Evolutionary conservation across 2,797 vertebrate genomes (phyloP), one percentile per base, ranked within the genome.

Genomic region (Eulemur albifrons): DNA sequence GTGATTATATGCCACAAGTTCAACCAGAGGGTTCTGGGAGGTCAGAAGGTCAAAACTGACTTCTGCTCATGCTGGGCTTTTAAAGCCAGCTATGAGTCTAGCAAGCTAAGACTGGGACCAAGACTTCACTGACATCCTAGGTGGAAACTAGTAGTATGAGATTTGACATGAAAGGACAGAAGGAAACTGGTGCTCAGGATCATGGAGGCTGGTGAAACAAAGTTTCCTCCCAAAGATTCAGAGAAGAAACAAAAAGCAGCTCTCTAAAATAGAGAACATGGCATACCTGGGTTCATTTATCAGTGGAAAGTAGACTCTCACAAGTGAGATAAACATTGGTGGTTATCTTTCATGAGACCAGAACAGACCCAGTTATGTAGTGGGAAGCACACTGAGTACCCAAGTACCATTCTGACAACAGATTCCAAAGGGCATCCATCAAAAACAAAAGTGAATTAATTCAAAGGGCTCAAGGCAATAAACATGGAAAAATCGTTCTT

Each of bases 401-500:
- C 32, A 35, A 50, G 50, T 25, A 21, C 21, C 35, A 93, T 84
- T 88, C 81, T 86, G 79, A 93, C 11, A 72, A 50, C 20, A 23
- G 63, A 73, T 45, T 84, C 5, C 84, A 79, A 75, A 93, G 59
- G 32, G 15, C 57, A 95, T 14, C 69, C 59, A 32, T 50, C n/a
- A 90, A 88, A 89, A 85, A 93, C 9, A 4, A 35, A 83, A 91
- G 25, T 52, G 15, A 88, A 89, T 76, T 83, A 69, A 79, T 54
- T 86, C 38, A 86, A 88, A 91, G 65, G 32, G 48, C 27, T 95
- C 48, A 48, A 54, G 15, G 43, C 2, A 73, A 72, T 67, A 67
- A 88, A 85, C 21, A 85, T 13, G 63, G 52, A 84, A 90, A 88
- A 83, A 67, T 11, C 48, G 30, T n/a, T 94, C 86, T 91, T 95